These are phyloP conservation scores for Listronotus bonariensis DNA, from an alignment of 1,140 invertebrate genomes.

Conservation along the genomic window DNA sequence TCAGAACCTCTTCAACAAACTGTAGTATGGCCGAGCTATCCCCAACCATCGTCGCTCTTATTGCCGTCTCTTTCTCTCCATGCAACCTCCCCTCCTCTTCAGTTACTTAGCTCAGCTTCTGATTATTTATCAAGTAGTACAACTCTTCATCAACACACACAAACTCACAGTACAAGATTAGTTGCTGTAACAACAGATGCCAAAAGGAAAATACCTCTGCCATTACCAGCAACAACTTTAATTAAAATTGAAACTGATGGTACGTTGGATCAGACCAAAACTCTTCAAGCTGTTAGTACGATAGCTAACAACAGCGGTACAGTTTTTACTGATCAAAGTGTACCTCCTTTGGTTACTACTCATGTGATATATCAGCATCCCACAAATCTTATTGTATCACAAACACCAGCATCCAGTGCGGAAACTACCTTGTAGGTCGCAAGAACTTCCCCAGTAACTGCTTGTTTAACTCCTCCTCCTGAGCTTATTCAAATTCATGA, in stretches of 20 bases:
- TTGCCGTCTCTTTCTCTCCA: slow-evolving; percentile 58
- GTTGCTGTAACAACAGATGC: slow-evolving; percentile 62
- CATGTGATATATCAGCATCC: slow-evolving; percentile 62
- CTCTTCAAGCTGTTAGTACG: slow-evolving; percentile 61
- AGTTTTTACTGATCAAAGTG: slow-evolving; percentile 53
- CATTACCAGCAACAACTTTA: slow-evolving; percentile 63
- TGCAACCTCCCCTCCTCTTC: slow-evolving; percentile 66
- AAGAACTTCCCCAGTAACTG: slow-evolving; percentile 62
- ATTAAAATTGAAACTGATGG: slow-evolving; percentile 71
- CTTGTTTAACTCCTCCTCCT: slow-evolving; percentile 64
- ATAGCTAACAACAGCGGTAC: slow-evolving; percentile 59
- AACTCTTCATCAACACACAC: slow-evolving; percentile 63
- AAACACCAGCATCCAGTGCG: slow-evolving; percentile 37
- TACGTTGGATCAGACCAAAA: slow-evolving; percentile 62
- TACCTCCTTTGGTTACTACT: slow-evolving; percentile 55
- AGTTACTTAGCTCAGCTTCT: slow-evolving; percentile 63
- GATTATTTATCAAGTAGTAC: slow-evolving; percentile 58
- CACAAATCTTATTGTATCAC: slow-evolving; percentile 54
- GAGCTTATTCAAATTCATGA: slow-evolving; percentile 55
- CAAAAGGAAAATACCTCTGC: slow-evolving; percentile 65
- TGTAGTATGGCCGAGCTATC: slow-evolving; percentile 73
- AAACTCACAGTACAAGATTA: slow-evolving; percentile 63
- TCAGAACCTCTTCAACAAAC: slow-evolving; percentile 75
- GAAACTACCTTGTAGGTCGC: slow-evolving; percentile 59
- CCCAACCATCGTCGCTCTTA: slow-evolving; percentile 64